Base-by-base conservation (phyloP, 2,113 vertebrate species). In the Neomonachus schauinslandi region DNA sequence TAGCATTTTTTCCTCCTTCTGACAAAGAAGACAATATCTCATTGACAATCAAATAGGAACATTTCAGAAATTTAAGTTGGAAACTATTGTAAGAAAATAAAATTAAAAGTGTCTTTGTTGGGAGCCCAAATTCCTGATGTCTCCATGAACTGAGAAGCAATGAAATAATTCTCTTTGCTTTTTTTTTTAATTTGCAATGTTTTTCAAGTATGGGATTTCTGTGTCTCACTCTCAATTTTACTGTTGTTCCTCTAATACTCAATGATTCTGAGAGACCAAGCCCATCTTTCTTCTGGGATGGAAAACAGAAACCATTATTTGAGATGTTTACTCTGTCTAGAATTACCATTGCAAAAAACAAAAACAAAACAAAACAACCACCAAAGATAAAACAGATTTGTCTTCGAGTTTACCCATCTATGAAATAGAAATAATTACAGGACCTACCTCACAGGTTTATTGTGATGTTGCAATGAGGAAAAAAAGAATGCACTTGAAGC, bases 221-320 rank as follows among this genome's bases (percentile, higher is more conserved):
- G 13, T 85, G 76, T 90, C 53, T 85, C 36, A 74, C 46, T 86
- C 55, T 93, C 55, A 83, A 21, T 59, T 82, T 94, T 79, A 67
- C 53, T 86, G 9, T 96, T 55, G 31, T 74, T 92, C 24, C 49
- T 83, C 69, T 97, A 61, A 31, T 87, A 96, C 87, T 51, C 87
- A 65, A 85, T 79, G 59, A 61, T 59, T 82, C 2, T 72, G 46
- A 42, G 28, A 93, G 28, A 92, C 53, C 19, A 89, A 59, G 16
- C 39, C 57, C 16, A 79, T 89, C 63, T 90, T 85, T 89, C 55
- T 94, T 61, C 55, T 79, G 21, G n/a, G 16, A 15, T 19, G 28
- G 55, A 76, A 93, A 90, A 93, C 22, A 46, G 31, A 96, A 87
- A n/a, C 2, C 4, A n/a, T 79, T 96, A 89, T 59, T 72, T 69